Evolutionary conservation across 2,797 vertebrate species (phyloP).

Genomic region (Nannoperca australis): DNA sequence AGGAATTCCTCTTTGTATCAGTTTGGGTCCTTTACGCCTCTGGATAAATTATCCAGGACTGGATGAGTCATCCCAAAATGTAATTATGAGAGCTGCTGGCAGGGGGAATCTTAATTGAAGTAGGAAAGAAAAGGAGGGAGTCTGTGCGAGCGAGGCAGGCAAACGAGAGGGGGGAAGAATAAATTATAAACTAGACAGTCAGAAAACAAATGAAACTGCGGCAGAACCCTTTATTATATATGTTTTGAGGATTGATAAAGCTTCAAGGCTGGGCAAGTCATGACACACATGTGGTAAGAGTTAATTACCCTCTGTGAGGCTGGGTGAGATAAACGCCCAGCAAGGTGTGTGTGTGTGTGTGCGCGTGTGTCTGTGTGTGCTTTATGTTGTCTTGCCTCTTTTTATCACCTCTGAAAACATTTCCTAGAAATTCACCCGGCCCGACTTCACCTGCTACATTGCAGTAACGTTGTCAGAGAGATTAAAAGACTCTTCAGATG

Average conservation of each 20-base stretch:
- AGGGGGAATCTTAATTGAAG: constrained; percentile 33
- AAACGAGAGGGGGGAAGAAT: constrained; percentile 25
- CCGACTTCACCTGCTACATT: too few species aligned
- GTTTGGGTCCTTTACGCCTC: constrained; percentile 42
- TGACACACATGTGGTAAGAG: constrained; percentile 37
- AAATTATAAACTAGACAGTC: constrained; percentile 46
- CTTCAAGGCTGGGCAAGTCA: not conserved
- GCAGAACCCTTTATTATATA: constrained; percentile 22
- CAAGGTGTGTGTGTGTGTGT: constrained; percentile 3
- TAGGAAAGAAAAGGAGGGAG: not conserved
- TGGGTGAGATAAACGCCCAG: not conserved
- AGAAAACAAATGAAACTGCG: constrained; percentile 39
- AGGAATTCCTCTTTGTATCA: constrained; percentile 19
- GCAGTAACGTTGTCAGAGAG: not conserved
- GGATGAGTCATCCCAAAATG: constrained; percentile 64
- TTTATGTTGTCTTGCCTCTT: too few species aligned
- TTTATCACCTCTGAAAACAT: not conserved
- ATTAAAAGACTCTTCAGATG: too few species aligned
- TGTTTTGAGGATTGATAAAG: constrained; percentile 6
- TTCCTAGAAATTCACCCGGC: not conserved
- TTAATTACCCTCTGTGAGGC: not conserved
- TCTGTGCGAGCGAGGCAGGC: not conserved
- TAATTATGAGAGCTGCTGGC: constrained; percentile 14
- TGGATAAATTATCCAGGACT: constrained; percentile 31
- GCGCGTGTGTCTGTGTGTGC: not conserved